These are phyloP conservation scores for Echeneis naucrates DNA, from an alignment of 2,797 vertebrate species.

Conservation along the genomic window DNA sequence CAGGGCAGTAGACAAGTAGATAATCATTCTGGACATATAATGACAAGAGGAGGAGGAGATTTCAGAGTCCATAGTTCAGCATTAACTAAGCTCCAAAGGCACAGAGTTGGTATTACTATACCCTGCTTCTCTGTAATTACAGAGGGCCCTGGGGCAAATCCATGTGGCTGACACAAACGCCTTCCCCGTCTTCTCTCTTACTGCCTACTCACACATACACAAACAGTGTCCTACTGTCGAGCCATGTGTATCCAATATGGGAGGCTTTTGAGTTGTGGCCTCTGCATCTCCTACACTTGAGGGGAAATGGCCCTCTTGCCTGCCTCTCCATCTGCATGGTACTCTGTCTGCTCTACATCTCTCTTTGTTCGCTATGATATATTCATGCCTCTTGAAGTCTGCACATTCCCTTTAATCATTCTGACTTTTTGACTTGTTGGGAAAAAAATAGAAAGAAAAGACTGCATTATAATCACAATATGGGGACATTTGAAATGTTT, in stretches of 20 bases:
- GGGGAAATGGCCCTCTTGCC: constrained; percentile 46
- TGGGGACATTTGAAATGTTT: constrained; percentile 34
- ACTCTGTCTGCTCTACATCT: constrained; percentile 18
- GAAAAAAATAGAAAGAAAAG: background rate
- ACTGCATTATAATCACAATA: constrained; percentile 26
- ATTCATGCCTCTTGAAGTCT: constrained; percentile 21
- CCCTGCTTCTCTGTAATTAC: constrained; percentile 81
- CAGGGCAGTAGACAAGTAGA: constrained; percentile 32
- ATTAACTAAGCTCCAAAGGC: constrained; percentile 54
- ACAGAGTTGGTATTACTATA: constrained; percentile 58
- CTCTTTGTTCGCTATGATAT: constrained; percentile 13
- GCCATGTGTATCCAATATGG: constrained; percentile 77
- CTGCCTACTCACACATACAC: constrained; percentile 25
- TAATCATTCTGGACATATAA: constrained; percentile 65
- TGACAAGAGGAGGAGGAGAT: constrained; percentile 55
- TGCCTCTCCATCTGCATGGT: constrained; percentile 30
- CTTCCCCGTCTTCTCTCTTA: constrained; percentile 32
- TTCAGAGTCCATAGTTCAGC: constrained; percentile 39
- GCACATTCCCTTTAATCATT: constrained; percentile 55
- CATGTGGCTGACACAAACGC: constrained; percentile 67
- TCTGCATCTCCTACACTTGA: constrained; percentile 35
- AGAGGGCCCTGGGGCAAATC: constrained; percentile 71
- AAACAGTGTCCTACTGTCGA: constrained; percentile 42
- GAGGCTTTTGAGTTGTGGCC: constrained; percentile 72
- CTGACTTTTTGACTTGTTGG: constrained; percentile 43